A percentile compares a stretch with the other conserved stretches of the same genome.
These are phyloP conservation scores for Synanthedon tipuliformis DNA, from an alignment of 2,888 invertebrate species.

Conservation along the genomic window DNA sequence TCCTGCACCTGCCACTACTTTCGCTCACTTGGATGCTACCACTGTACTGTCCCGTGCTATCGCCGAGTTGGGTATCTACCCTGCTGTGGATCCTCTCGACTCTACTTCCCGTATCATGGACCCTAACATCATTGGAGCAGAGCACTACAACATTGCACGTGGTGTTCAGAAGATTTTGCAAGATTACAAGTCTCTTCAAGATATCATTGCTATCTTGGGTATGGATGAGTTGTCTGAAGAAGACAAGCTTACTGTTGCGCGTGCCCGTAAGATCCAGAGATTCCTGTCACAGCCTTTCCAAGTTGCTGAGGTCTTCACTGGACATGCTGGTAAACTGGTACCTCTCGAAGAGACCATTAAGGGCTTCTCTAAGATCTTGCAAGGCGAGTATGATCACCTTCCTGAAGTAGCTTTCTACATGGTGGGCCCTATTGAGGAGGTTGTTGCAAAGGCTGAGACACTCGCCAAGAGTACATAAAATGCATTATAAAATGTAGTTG, in stretches of 20 bases:
- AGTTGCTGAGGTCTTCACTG: constrained; percentile 95
- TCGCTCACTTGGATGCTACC: constrained; percentile 96
- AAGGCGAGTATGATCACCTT: constrained; percentile 83
- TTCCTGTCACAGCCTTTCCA: constrained; percentile 95
- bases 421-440: constrained; percentile 91
- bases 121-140: constrained; percentile 89
- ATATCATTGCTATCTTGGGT: constrained; percentile 95
- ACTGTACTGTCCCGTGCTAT: constrained; percentile 94
- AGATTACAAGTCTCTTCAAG: constrained; percentile 79
- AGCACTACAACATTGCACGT: constrained; percentile 91
- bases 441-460: constrained; percentile 84
- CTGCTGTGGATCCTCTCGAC: constrained; percentile 94
- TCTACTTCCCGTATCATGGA: constrained; percentile 96
- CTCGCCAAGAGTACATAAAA: constrained; percentile 63
- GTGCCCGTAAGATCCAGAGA: constrained; percentile 94
- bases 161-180: constrained; percentile 94
- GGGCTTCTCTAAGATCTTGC: constrained; percentile 84
- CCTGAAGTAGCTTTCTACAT: constrained; percentile 93
- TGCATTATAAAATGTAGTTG: constrained; percentile 54
- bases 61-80: constrained; percentile 93
- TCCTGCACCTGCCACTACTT: constrained; percentile 95
- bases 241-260: constrained; percentile 92
- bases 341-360: constrained; percentile 88
- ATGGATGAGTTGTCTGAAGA: constrained; percentile 96
- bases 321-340: constrained; percentile 90